A percentile compares a stretch with the other conserved stretches of the same genome.
These are phyloP conservation scores for Streptopelia turtur DNA, from an alignment of 2,797 vertebrate genomes.

Conservation along the genomic window DNA sequence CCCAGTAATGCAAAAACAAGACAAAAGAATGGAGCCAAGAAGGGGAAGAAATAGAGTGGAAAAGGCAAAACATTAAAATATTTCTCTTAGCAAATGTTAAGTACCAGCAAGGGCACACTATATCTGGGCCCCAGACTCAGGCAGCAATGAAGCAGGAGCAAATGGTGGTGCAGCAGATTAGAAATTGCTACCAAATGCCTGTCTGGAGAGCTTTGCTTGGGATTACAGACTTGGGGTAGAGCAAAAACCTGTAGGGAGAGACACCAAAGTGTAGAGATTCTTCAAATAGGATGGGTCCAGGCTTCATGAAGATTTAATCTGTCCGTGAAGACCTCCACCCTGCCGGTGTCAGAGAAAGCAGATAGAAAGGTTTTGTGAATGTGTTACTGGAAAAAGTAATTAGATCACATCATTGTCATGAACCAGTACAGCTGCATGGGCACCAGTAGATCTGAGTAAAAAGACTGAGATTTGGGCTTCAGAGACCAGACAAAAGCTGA, in stretches of 20 bases:
- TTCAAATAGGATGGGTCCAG: background rate
- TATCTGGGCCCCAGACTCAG: background rate
- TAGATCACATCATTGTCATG: constrained; percentile 22
- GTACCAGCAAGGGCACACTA: background rate
- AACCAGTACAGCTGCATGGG: constrained; percentile 21
- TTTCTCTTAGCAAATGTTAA: constrained; percentile 15
- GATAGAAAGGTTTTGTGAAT: constrained; percentile 26
- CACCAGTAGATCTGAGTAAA: background rate
- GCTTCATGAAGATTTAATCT: background rate
- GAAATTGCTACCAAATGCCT: constrained; percentile 21
- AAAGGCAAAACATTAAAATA: constrained; percentile 25
- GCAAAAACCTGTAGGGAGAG: background rate
- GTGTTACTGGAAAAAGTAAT: constrained; percentile 49
- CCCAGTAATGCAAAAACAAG: constrained; percentile 36
- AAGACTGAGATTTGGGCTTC: background rate
- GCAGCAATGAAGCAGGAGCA: background rate
- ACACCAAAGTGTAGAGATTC: background rate
- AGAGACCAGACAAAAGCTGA: background rate
- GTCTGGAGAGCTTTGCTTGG: constrained; percentile 14
- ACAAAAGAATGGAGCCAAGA: constrained; percentile 30
- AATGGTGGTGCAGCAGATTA: constrained; percentile 30
- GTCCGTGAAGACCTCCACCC: background rate
- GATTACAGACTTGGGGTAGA: background rate
- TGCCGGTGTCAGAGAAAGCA: background rate
- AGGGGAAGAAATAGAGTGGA: constrained; percentile 23